Evolutionary conservation across 2,888 invertebrate genomes (phyloP).

Genomic region (Archips crataeganus): DNA sequence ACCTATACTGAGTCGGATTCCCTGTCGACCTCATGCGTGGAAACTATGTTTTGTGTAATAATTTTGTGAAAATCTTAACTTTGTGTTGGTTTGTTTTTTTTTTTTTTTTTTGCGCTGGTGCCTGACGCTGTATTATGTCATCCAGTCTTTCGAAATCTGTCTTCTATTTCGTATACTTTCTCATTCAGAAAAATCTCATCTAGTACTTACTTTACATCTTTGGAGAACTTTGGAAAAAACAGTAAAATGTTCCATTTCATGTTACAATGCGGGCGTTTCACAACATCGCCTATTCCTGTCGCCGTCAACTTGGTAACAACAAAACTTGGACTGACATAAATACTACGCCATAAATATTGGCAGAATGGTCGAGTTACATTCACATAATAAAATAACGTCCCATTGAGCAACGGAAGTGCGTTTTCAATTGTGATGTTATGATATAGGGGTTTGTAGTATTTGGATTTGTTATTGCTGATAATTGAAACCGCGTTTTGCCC

Average conservation of each 20-base stretch:
- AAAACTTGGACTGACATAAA: conserved; percentile 25
- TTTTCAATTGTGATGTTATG: not conserved
- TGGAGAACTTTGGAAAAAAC: not conserved
- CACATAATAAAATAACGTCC: conserved; percentile 20
- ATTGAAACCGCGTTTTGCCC: not conserved
- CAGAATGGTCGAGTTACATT: conserved; percentile 18
- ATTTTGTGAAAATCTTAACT: too few species aligned
- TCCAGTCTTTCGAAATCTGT: too few species aligned
- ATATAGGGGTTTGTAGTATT: not conserved
- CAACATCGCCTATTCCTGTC: not conserved
- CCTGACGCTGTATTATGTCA: too few species aligned
- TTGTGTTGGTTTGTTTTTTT: too few species aligned
- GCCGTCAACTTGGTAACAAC: conserved; percentile 19
- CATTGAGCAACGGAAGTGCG: conserved; percentile 9
- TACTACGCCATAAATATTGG: conserved; percentile 28
- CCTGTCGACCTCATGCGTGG: too few species aligned
- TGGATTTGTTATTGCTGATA: not conserved
- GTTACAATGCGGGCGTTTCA: conserved; percentile 3
- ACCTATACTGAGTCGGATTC: too few species aligned
- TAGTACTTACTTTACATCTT: not conserved
- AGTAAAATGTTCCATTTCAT: not conserved
- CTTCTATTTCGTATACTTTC: too few species aligned
- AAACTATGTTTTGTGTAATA: too few species aligned
- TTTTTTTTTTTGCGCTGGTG: too few species aligned
- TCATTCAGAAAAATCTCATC: not conserved